phyloP scores from a whole-genome alignment of 2,888 invertebrate species.

The Drosophila mayaguana region DNA sequence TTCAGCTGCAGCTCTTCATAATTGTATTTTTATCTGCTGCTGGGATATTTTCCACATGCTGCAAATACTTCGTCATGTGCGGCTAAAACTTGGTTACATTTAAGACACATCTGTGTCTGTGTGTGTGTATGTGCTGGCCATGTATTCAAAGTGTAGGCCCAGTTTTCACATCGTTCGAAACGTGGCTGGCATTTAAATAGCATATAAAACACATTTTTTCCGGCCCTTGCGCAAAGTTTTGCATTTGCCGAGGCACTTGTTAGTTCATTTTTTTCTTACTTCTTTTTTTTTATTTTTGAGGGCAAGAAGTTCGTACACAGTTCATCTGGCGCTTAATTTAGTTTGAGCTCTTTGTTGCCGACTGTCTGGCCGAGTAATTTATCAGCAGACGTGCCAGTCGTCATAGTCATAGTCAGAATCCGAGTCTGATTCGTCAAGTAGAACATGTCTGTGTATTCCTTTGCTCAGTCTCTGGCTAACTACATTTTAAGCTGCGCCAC shows the following conservation, averaged over 20 bases:
- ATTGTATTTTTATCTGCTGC: slow-evolving; percentile 46
- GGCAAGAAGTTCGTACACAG: slow-evolving; percentile 19
- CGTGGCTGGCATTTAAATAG: slow-evolving; percentile 72
- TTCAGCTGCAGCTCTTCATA: slow-evolving; percentile 52
- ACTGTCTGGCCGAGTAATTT: slow-evolving; percentile 41
- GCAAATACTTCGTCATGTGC: slow-evolving; percentile 46
- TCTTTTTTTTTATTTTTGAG: not conserved
- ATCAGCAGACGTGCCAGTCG: slow-evolving; percentile 58
- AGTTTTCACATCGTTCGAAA: slow-evolving; percentile 67
- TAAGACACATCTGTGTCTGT: not conserved
- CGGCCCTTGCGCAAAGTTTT: slow-evolving; percentile 50
- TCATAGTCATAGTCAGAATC: slow-evolving; percentile 1
- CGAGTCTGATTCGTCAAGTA: not conserved
- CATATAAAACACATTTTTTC: slow-evolving; percentile 29
- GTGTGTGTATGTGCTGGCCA: not conserved
- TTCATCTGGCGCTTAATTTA: slow-evolving; percentile 68
- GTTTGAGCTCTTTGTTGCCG: slow-evolving; percentile 44
- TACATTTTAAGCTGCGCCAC: slow-evolving; percentile 61
- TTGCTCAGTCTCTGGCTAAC: slow-evolving; percentile 35
- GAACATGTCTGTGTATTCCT: not conserved
- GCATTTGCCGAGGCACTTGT: slow-evolving; percentile 38
- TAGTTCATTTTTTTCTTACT: not conserved
- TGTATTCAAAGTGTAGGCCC: slow-evolving; percentile 49
- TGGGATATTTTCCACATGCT: slow-evolving; percentile 69
- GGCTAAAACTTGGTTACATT: slow-evolving; percentile 14